Base-by-base conservation (phyloP, 2,113 vertebrate genomes). In the Pangasianodon hypophthalmus region DNA sequence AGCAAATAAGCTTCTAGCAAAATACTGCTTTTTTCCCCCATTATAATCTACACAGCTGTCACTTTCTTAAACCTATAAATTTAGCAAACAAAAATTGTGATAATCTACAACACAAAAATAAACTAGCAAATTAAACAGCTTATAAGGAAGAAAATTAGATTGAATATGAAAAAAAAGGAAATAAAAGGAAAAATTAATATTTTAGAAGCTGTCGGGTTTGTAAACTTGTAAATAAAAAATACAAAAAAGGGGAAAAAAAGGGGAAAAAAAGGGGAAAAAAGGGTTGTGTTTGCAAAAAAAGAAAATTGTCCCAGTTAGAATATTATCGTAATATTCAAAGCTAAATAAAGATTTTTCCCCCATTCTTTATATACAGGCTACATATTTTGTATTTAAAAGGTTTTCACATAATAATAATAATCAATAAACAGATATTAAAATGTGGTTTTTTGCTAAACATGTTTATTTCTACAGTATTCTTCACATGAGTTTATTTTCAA, bases 1-100 rank as follows among this genome's bases (percentile, higher is more conserved):
- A 89, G 87, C 48, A 87, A 79, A 60, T 84, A 86, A 24, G 84
- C 48, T 86, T 75, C 73, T 26, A 46, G 75, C 62, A 88, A 81
- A 37, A 46, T 67, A 90, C 86, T 86, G 58, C 52, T 88, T 41
- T 44, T 18, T 71, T 37, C 6, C 18, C 9, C 29, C 37, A 48
- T 32, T 37, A 60, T 73, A 46, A 83, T 82, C 9, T 14, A 73
- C 29, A 85, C 64, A 81, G 48, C 54, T 52, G 54, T 13, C 32
- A 85, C 11, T 32, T 50, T 69, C 41, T 56, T 44, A 44, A 62
- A 89, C 52, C 71, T 80, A 82, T 32, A 54, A 73, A 26, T 84
- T 81, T 21, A 75, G 13, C 48, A 85, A 86, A 54, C 21, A 11
- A 71, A 24, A 32, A 26, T 24, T 60, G 24, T 54, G 9, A 54